phyloP scores from a whole-genome alignment of 37 sponge, comb jelly and placozoan species.

The Geodia barretti region DNA sequence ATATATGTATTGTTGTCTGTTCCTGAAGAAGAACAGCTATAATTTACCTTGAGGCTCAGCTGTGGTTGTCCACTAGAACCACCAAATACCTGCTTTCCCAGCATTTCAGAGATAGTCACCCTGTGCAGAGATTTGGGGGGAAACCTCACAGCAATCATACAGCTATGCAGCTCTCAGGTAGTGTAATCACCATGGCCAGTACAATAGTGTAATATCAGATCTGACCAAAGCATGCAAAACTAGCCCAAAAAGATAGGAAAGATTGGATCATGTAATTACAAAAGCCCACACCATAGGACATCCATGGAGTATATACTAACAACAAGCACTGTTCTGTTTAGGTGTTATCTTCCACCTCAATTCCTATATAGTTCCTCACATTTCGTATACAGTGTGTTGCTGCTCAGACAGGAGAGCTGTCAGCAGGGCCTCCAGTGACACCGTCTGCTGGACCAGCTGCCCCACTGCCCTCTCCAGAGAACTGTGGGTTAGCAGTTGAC shows the following conservation, averaged over 20 bases:
- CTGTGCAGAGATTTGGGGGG: conserved; percentile 5
- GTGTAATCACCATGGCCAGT: too few species aligned
- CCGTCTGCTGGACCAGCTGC: conserved; percentile 32
- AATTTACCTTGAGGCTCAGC: background rate
- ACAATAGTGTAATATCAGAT: too few species aligned
- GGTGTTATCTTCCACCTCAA: too few species aligned
- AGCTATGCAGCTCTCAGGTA: too few species aligned
- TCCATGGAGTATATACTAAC: too few species aligned
- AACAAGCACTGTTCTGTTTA: too few species aligned
- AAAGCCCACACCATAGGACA: too few species aligned
- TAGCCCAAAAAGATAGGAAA: too few species aligned
- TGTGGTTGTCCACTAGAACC: background rate
- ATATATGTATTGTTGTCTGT: background rate
- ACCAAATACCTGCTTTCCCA: conserved; percentile 28
- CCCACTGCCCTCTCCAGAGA: conserved; percentile 16
- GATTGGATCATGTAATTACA: too few species aligned
- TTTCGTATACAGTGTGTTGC: background rate
- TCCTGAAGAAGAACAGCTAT: background rate
- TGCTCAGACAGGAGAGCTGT: conserved; percentile 7
- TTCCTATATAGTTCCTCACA: too few species aligned
- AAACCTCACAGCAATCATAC: background rate
- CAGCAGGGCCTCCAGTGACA: conserved; percentile 22
- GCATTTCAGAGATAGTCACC: background rate
- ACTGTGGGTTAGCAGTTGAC: conserved; percentile 9
- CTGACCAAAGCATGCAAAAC: too few species aligned